Evolutionary conservation across 2,113 vertebrate species (phyloP).

Genomic region (Plectropomus leopardus): DNA sequence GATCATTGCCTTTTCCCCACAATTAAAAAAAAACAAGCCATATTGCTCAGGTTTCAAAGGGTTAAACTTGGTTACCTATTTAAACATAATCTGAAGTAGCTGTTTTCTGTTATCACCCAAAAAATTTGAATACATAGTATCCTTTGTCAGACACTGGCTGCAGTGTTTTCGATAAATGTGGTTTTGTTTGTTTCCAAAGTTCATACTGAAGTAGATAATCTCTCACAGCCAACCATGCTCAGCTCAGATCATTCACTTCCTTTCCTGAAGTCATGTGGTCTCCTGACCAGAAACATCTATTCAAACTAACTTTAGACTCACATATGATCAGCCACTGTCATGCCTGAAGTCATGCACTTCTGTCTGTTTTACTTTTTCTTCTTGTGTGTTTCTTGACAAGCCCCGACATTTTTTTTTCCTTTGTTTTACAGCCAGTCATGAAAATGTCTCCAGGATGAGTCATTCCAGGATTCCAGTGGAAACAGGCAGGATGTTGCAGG

Average conservation of each 20-base stretch:
- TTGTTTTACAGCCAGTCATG: background rate
- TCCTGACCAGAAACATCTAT: too few species aligned
- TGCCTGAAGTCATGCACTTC: too few species aligned
- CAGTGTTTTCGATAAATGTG: background rate
- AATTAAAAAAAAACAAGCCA: too few species aligned
- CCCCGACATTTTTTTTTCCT: background rate
- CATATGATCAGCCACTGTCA: too few species aligned
- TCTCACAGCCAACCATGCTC: background rate
- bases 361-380: background rate
- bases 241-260: background rate
- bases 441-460: too few species aligned
- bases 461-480: background rate
- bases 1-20: too few species aligned
- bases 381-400: too few species aligned
- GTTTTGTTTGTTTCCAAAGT: background rate
- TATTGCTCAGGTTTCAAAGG: too few species aligned
- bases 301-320: background rate
- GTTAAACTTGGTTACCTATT: background rate
- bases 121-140: background rate
- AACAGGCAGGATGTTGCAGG: background rate
- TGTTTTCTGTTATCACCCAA: background rate
- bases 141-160: background rate
- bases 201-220: background rate
- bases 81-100: background rate
- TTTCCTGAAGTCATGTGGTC: background rate